Conservation (phyloP, 2,797 vertebrate genomes). For the Glyptemys insculpta region DNA sequence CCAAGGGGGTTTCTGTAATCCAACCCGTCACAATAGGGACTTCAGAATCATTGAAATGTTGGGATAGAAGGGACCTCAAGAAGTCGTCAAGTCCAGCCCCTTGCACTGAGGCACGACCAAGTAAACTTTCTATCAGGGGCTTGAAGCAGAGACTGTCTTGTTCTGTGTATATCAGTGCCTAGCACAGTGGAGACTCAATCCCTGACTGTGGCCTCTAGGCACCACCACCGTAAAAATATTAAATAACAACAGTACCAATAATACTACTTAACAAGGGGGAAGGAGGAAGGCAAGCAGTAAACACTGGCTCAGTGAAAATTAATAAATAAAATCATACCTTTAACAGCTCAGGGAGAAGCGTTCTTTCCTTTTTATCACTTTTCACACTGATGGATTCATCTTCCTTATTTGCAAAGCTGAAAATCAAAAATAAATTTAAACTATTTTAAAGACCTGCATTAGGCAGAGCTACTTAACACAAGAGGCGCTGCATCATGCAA, state of each 20-base stretch:
- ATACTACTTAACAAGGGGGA: background rate
- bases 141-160: background rate
- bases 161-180: background rate
- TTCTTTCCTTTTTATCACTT: slow-evolving; percentile 78
- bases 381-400: slow-evolving; percentile 62
- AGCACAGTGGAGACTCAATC: fast-evolving
- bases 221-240: fast-evolving
- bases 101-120: background rate
- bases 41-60: background rate
- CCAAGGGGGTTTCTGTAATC: too few species aligned
- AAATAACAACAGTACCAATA: background rate
- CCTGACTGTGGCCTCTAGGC: background rate
- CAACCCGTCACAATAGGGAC: too few species aligned
- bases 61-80: background rate
- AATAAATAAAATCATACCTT: slow-evolving; percentile 76
- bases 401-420: slow-evolving; percentile 82
- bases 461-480: background rate
- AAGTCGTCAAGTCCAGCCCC: background rate
- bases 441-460: background rate
- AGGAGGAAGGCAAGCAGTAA: background rate
- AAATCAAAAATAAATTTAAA: slow-evolving; percentile 75
- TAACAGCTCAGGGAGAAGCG: slow-evolving; percentile 71
- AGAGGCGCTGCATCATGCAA: background rate
- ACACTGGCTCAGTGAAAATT: background rate
- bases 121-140: background rate